These are phyloP conservation scores for Cydia splendana DNA, from an alignment of 1,140 invertebrate genomes.

Conservation along the genomic window DNA sequence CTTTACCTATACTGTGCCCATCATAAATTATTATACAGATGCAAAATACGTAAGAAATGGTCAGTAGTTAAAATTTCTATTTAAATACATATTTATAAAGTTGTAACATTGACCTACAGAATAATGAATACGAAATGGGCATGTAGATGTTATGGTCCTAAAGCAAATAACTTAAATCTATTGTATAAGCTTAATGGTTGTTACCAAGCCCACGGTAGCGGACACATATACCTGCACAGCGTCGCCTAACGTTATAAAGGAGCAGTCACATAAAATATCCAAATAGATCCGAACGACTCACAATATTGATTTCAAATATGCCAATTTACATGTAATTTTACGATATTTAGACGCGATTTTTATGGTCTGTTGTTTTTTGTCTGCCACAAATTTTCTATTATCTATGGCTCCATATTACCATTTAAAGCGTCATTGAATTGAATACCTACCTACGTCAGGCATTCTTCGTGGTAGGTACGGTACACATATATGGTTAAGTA, in stretches of 20 bases:
- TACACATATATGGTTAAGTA: background rate
- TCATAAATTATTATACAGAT: background rate
- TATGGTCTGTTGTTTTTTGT: slow-evolving; percentile 48
- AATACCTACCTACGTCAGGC: slow-evolving; percentile 27
- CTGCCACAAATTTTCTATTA: slow-evolving; percentile 33
- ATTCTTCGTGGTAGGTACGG: slow-evolving; percentile 28
- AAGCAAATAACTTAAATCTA: slow-evolving; percentile 14
- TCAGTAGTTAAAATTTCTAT: background rate
- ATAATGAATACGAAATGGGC: background rate
- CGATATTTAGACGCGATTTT: slow-evolving; percentile 37
- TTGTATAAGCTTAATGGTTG: slow-evolving; percentile 32
- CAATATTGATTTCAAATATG: slow-evolving; percentile 68
- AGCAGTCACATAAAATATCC: slow-evolving; percentile 63
- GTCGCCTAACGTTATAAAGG: slow-evolving; percentile 47
- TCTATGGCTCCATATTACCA: slow-evolving; percentile 33
- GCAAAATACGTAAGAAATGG: background rate
- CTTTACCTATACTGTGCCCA: background rate
- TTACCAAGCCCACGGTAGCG: slow-evolving; percentile 48
- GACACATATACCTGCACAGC: slow-evolving; percentile 38
- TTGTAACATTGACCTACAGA: slow-evolving; percentile 16
- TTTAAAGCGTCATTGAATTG: slow-evolving; percentile 29
- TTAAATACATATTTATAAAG: slow-evolving; percentile 2
- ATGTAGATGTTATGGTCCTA: slow-evolving; percentile 3
- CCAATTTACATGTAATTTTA: slow-evolving; percentile 63
- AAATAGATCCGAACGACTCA: slow-evolving; percentile 58